phyloP scores from a whole-genome alignment of 2,797 vertebrate species.

The Sebastes baramenuke region DNA sequence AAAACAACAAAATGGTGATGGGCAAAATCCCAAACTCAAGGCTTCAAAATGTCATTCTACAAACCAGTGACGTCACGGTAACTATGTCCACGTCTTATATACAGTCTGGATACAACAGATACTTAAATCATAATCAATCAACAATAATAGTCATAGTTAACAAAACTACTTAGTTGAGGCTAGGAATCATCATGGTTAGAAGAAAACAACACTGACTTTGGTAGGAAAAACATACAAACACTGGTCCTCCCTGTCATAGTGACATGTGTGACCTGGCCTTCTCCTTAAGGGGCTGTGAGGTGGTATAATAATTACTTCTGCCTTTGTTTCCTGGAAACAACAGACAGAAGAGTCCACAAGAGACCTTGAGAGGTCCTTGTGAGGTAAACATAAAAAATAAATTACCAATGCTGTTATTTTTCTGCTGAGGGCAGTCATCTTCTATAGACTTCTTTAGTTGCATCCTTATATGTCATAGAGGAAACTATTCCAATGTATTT shows the following conservation, averaged over 20 bases:
- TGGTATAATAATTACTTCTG: not conserved
- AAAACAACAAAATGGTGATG: fast-evolving
- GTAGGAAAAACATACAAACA: too few relatives aligned
- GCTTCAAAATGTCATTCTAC: too few relatives aligned
- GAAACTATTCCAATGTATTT: not conserved
- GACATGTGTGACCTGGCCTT: not conserved
- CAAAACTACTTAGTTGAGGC: too few relatives aligned
- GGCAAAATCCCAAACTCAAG: too few relatives aligned
- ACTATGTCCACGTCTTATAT: too few relatives aligned
- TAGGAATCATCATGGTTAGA: too few relatives aligned
- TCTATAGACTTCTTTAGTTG: not conserved
- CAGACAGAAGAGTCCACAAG: not conserved
- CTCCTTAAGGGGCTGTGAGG: not conserved
- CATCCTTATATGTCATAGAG: not conserved
- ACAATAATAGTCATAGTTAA: too few relatives aligned
- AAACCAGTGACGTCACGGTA: fast-evolving
- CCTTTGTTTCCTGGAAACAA: not conserved
- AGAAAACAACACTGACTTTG: too few relatives aligned
- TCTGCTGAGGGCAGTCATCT: not conserved
- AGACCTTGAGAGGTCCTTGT: not conserved
- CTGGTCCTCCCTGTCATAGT: not conserved
- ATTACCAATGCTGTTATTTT: not conserved
- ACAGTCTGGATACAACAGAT: too few relatives aligned
- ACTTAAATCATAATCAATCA: too few relatives aligned
- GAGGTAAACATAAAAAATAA: not conserved